phyloP scores from a whole-genome alignment of 2,113 vertebrate genomes.

The Sialia sialis region DNA sequence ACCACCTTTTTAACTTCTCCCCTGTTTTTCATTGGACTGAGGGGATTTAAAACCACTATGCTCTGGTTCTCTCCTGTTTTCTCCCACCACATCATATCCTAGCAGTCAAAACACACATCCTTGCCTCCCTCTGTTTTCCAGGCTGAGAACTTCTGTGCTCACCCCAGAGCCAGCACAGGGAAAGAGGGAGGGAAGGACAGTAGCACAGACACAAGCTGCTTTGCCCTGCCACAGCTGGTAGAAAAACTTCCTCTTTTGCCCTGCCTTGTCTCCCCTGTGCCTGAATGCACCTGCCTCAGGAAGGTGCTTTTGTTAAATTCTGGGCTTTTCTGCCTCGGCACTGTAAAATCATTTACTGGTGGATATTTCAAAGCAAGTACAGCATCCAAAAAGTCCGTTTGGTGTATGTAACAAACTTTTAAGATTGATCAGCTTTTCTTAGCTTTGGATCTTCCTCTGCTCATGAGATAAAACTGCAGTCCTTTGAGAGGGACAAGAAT shows the following conservation, averaged over 20 bases:
- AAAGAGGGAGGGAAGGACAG: neutral
- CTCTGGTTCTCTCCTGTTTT: neutral
- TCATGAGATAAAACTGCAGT: accelerated
- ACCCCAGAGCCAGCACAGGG: neutral
- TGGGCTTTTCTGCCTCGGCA: neutral
- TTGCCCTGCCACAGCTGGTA: neutral
- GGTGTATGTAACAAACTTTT: neutral
- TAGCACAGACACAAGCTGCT: neutral
- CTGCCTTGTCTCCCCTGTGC: neutral
- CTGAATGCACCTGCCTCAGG: neutral
- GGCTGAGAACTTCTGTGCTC: neutral
- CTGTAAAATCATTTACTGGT: neutral
- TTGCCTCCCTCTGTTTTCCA: neutral
- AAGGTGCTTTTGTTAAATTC: neutral
- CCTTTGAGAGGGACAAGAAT: neutral
- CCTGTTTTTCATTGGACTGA: neutral
- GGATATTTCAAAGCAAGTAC: neutral
- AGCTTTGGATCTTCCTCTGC: neutral
- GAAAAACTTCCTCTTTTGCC: neutral
- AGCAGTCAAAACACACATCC: neutral
- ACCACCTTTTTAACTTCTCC: neutral
- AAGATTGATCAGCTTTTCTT: neutral
- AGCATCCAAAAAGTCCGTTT: neutral
- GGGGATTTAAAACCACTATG: neutral
- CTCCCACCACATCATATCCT: neutral